Evolutionary conservation across 2,113 vertebrate species (phyloP), one percentile per base, ranked within the genome.

Genomic region (Pomatorhinus ruficollis): DNA sequence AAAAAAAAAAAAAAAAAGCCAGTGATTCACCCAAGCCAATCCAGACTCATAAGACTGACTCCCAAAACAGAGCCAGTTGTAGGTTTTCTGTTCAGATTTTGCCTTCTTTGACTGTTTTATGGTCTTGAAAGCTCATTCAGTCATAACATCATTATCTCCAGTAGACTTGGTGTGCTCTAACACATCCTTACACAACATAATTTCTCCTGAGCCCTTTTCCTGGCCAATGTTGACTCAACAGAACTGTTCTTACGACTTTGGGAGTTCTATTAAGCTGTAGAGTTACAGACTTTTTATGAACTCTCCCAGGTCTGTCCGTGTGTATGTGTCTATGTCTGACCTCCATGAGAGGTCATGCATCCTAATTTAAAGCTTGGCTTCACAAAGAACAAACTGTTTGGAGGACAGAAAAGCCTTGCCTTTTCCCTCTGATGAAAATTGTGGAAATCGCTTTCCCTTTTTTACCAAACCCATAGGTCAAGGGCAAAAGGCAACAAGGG

Each of bases 291-390:
- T 7, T 22, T 68, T 72, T 44, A n/a, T 3, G 1, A 72, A 33
- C 10, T 71, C 39, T 63, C 27, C 14, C 2, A 11, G 6, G 4
- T 40, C 28, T 72, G 9, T 52, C 19, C 6, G 0, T n/a, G 18
- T 39, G 16, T 50, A 22, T n/a, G 27, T 68, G 28, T 54, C 40
- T 89, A 21, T 39, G 3, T 21, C 28, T 35, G 52, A 71, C 30
- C 18, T 83, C 23, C 17, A 52, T 0, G 1, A 56, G 49, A 39
- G 18, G 25, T 42, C 0, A 0, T 63, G 9, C 15, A 27, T n/a
- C 33, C n/a, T 37, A 30, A 61, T 82, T 53, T 85, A 53, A 71
- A 45, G 17, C 23, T 77, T 72, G n/a, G 13, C 42, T 84, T 96
- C 68, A 59, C 42, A 49, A 83, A 87, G 21, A 71, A 6, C 12